phyloP scores from a whole-genome alignment of 2,797 vertebrate genomes.

The Spatula clypeata region DNA sequence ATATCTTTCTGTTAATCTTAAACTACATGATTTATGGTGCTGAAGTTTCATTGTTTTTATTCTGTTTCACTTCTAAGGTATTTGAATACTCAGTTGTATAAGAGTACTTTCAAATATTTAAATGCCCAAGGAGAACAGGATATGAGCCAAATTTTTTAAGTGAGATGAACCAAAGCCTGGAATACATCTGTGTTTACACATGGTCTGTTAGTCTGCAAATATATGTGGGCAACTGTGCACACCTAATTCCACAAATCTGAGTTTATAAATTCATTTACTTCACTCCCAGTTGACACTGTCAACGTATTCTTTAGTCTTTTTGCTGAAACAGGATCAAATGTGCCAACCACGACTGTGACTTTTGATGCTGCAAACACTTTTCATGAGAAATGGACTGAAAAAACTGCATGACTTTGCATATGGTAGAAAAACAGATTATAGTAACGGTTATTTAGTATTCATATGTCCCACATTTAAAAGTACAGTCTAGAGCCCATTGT shows the following conservation, averaged over 20 bases:
- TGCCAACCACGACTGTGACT: conserved; percentile 1
- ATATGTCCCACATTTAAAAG: conserved; percentile 29
- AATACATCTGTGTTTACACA: conserved; percentile 78
- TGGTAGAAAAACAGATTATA: conserved; percentile 22
- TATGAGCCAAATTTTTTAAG: conserved; percentile 69
- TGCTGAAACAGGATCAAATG: conserved; percentile 46
- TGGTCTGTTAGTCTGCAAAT: conserved; percentile 79
- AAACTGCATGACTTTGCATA: conserved; percentile 47
- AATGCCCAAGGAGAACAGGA: conserved; percentile 67
- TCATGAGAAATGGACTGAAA: conserved; percentile 12
- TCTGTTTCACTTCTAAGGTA: conserved; percentile 26
- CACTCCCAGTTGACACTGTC: conserved; percentile 59
- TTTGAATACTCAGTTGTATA: not conserved
- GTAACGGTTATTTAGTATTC: conserved; percentile 36
- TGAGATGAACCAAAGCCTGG: conserved; percentile 71
- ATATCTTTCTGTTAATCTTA: not conserved
- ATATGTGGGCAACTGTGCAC: conserved; percentile 77
- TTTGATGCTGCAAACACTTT: not conserved
- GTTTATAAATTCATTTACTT: conserved; percentile 60
- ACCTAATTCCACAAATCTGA: conserved; percentile 71
- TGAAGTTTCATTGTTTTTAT: not conserved
- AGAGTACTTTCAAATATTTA: conserved; percentile 51
- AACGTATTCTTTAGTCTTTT: conserved; percentile 59
- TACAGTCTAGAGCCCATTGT: conserved; percentile 25
- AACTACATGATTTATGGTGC: not conserved